phyloP scores from a whole-genome alignment of 1,140 invertebrate species.

The Aphelenchoides fujianensis region DNA sequence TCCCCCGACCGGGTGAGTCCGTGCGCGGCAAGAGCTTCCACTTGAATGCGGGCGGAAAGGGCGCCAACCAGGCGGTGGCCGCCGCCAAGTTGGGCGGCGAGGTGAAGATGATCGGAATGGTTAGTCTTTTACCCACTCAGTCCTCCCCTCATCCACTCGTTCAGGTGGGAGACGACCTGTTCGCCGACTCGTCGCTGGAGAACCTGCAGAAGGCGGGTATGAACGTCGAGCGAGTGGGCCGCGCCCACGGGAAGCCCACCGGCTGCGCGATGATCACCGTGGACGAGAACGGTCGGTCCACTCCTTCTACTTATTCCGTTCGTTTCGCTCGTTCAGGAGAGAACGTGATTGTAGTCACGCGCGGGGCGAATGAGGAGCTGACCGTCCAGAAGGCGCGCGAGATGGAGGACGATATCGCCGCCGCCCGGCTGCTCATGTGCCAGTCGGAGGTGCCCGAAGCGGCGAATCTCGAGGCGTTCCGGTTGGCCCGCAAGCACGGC shows the following conservation, averaged over 20 bases:
- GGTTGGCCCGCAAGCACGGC: conserved; percentile 70
- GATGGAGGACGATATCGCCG: conserved; percentile 69
- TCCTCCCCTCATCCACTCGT: neutral
- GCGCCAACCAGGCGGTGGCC: conserved; percentile 83
- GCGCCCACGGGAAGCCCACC: conserved; percentile 68
- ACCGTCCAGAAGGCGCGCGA: conserved; percentile 69
- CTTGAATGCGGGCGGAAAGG: conserved; percentile 87
- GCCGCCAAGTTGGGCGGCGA: conserved; percentile 78
- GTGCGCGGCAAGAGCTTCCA: conserved; percentile 77
- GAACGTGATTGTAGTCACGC: conserved; percentile 87
- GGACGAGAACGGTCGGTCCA: conserved; percentile 35
- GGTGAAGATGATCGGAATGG: conserved; percentile 73
- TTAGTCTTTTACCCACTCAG: neutral
- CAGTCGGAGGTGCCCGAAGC: conserved; percentile 80
- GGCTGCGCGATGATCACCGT: conserved; percentile 72
- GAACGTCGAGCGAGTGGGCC: conserved; percentile 68
- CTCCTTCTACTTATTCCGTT: no score
- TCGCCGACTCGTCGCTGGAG: conserved; percentile 69
- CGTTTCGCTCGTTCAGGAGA: conserved; percentile 73
- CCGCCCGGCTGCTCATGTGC: conserved; percentile 74
- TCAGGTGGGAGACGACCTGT: conserved; percentile 79
- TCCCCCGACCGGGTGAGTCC: conserved; percentile 86
- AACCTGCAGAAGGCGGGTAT: conserved; percentile 70
- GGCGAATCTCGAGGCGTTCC: conserved; percentile 74
- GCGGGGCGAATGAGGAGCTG: conserved; percentile 78